Conservation (phyloP, 2,113 vertebrate species). For the Ursus arctos region DNA sequence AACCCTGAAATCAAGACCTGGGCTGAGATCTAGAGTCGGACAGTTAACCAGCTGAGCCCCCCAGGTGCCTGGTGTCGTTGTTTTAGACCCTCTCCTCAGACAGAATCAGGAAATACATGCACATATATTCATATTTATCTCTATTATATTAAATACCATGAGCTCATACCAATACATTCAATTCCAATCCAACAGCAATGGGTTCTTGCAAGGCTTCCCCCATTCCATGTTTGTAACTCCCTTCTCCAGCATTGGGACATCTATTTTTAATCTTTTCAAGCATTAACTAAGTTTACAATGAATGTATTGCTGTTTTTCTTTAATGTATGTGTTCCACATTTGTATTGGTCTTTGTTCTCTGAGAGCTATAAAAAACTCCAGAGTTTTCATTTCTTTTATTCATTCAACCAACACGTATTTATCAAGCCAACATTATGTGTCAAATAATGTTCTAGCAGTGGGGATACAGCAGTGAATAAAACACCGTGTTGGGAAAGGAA, state of each 20-base stretch:
- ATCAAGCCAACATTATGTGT: neutral
- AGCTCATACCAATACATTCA: neutral
- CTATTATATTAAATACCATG: neutral
- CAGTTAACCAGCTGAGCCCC: neutral
- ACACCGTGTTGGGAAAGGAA: neutral
- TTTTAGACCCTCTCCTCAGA: neutral
- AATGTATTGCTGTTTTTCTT: neutral
- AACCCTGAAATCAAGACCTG: neutral
- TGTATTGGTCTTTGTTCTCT: conserved; percentile 37
- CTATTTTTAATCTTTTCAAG: conserved; percentile 41
- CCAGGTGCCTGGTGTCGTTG: neutral
- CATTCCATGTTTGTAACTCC: neutral
- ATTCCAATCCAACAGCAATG: neutral
- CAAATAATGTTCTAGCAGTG: neutral
- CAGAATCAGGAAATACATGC: neutral
- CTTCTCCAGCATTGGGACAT: neutral
- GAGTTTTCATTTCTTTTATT: conserved; percentile 27
- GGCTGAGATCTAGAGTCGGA: neutral
- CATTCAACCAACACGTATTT: conserved; percentile 23
- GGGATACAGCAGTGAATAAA: neutral
- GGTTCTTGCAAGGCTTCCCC: neutral
- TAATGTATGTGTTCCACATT: neutral
- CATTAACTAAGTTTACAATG: conserved; percentile 3
- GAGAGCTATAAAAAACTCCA: conserved; percentile 27
- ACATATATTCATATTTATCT: neutral